phyloP scores from a whole-genome alignment of 2,888 invertebrate species.

The Carcina quercana region DNA sequence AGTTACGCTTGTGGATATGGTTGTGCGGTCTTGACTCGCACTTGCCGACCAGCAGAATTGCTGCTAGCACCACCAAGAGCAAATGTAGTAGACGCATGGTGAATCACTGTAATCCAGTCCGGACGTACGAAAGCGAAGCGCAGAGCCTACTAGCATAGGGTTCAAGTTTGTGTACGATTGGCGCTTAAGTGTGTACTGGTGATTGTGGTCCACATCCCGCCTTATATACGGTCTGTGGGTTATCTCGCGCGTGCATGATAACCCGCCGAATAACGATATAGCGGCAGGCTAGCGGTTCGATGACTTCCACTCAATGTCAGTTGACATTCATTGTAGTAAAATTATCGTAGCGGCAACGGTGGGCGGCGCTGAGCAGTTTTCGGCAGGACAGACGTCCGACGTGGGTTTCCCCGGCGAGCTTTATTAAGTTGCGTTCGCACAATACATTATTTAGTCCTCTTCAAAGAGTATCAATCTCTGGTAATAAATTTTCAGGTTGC shows the following conservation, averaged over 20 bases:
- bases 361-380: too few relatives aligned
- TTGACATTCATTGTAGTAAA: slow-evolving; percentile 52
- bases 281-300: slow-evolving; percentile 48
- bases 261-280: slow-evolving; percentile 53
- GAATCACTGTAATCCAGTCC: too few relatives aligned
- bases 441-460: too few relatives aligned
- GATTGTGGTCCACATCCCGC: slow-evolving; percentile 30
- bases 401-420: too few relatives aligned
- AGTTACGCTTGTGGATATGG: slow-evolving; percentile 35
- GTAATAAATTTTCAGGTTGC: too few relatives aligned
- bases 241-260: slow-evolving; percentile 67
- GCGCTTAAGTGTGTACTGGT: slow-evolving; percentile 46
- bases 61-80: slow-evolving; percentile 30
- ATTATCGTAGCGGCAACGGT: slow-evolving; percentile 44
- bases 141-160: too few relatives aligned
- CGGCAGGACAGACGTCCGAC: too few relatives aligned
- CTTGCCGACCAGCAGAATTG: slow-evolving; percentile 29
- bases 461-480: too few relatives aligned
- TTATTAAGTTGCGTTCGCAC: too few relatives aligned
- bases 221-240: slow-evolving; percentile 52
- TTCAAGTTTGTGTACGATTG: too few relatives aligned
- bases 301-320: slow-evolving; percentile 67
- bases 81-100: slow-evolving; percentile 52
- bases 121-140: too few relatives aligned
- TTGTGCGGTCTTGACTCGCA: slow-evolving; percentile 33